Evolutionary conservation across 2,797 vertebrate species (phyloP).

Genomic region (Crypturellus tataupa): DNA sequence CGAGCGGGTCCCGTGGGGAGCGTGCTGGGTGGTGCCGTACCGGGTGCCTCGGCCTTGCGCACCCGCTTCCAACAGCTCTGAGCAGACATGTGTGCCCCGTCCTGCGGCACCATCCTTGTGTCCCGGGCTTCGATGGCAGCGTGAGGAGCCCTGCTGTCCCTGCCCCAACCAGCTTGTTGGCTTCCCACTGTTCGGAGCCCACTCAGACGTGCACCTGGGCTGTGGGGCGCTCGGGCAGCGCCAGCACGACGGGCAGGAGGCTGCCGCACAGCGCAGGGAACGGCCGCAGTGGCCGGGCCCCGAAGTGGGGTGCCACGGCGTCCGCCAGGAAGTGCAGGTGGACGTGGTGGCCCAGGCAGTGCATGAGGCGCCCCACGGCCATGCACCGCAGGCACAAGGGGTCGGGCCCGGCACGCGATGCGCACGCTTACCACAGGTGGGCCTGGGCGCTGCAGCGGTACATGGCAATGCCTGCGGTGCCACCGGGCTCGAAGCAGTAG

Average conservation of each 20-base stretch:
- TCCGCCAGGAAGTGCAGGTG: conserved; percentile 88
- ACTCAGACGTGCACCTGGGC: conserved; percentile 84
- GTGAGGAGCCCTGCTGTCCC: background rate
- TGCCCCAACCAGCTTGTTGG: too few relatives aligned
- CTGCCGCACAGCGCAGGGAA: conserved; percentile 85
- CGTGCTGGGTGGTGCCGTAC: too few relatives aligned
- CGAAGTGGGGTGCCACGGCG: conserved; percentile 88
- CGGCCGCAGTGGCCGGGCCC: conserved; percentile 80
- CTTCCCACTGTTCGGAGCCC: too few relatives aligned
- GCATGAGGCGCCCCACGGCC: conserved; percentile 80
- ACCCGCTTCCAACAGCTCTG: background rate
- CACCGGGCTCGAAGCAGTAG: conserved; percentile 91
- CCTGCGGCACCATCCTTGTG: background rate
- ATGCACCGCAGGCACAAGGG: conserved; percentile 87
- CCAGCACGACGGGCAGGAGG: conserved; percentile 88
- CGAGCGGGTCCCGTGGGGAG: too few relatives aligned
- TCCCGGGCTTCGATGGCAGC: background rate
- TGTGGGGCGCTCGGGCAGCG: conserved; percentile 79
- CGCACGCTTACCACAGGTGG: conserved; percentile 86
- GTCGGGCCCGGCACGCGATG: too few relatives aligned
- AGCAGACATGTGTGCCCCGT: background rate
- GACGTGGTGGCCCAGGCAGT: conserved; percentile 87
- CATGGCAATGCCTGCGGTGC: conserved; percentile 83
- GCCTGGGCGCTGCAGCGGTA: conserved; percentile 89
- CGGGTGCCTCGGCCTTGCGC: too few relatives aligned